Percentiles rank a stretch among this genome's conserved stretches.
These are phyloP conservation scores for Cuniculus paca DNA, from an alignment of 2,797 vertebrate genomes.

Conservation along the genomic window DNA sequence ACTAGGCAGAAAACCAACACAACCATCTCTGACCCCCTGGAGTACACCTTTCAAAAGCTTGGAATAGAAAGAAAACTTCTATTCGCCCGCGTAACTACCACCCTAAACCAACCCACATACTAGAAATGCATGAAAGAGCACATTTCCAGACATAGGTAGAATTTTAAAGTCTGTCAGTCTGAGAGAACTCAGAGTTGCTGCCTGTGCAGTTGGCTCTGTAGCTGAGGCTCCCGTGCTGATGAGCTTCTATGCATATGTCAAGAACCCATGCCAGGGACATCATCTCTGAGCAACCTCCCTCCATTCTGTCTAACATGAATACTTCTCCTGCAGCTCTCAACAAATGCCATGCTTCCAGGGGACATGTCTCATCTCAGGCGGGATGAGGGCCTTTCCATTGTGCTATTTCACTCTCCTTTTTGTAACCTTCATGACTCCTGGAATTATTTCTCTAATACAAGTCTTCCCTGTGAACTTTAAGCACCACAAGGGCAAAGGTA, in stretches of 20 bases:
- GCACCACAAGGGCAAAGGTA: not conserved
- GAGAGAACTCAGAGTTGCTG: not conserved
- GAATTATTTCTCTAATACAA: not conserved
- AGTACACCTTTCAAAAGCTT: not conserved
- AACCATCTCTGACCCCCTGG: not conserved
- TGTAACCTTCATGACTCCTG: not conserved
- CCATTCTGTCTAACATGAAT: fast-evolving
- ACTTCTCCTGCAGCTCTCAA: not conserved
- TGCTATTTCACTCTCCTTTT: not conserved
- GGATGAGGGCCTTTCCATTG: not conserved
- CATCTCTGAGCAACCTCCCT: not conserved
- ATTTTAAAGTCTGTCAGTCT: not conserved
- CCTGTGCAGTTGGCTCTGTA: not conserved
- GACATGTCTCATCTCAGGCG: not conserved
- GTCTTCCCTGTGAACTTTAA: not conserved
- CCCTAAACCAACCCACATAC: not conserved
- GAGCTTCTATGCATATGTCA: not conserved
- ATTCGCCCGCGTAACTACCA: not conserved
- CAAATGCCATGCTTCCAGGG: not conserved
- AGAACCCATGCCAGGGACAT: not conserved
- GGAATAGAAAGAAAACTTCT: not conserved
- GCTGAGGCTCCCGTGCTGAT: not conserved
- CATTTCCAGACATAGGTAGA: not conserved
- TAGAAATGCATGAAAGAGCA: not conserved
- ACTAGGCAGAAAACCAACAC: not conserved